Percentiles rank a stretch among this genome's conserved stretches.
phyloP scores from a whole-genome alignment of 1,140 invertebrate species.

The Aphis craccivora region DNA sequence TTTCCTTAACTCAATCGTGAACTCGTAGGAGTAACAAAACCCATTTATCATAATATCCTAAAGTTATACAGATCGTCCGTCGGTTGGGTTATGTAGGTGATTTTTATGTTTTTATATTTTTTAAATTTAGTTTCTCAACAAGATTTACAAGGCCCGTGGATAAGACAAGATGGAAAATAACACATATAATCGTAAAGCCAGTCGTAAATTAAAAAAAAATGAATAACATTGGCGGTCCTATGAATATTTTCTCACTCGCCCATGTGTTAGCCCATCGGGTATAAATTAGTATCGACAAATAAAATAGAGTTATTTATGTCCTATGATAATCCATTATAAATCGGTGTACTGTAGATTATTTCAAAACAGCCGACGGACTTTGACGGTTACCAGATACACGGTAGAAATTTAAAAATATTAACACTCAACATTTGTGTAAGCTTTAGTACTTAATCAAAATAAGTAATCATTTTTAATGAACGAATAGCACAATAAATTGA shows the following conservation, averaged over 20 bases:
- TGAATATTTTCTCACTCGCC: conserved; percentile 52
- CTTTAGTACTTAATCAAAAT: neutral
- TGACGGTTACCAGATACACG: neutral
- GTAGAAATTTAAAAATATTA: neutral
- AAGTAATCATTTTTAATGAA: neutral
- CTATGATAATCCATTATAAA: conserved; percentile 46
- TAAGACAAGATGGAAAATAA: conserved; percentile 53
- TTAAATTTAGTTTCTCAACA: conserved; percentile 46
- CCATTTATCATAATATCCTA: conserved; percentile 51
- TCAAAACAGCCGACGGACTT: conserved; percentile 37
- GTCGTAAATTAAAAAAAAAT: conserved; percentile 55
- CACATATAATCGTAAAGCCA: conserved; percentile 45
- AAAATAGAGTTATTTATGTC: conserved; percentile 54
- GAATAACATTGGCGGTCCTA: conserved; percentile 45
- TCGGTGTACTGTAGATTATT: conserved; percentile 33
- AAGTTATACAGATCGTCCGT: conserved; percentile 38
- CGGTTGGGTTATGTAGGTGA: conserved; percentile 34
- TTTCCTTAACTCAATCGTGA: neutral
- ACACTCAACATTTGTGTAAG: neutral
- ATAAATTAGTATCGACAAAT: conserved; percentile 57
- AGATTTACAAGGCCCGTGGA: conserved; percentile 51
- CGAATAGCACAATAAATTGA: neutral
- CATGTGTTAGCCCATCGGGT: conserved; percentile 55
- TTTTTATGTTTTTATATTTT: conserved; percentile 50
- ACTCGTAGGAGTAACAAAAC: conserved; percentile 45